phyloP scores from a whole-genome alignment of 2,797 vertebrate genomes.

The Notamacropus eugenii region DNA sequence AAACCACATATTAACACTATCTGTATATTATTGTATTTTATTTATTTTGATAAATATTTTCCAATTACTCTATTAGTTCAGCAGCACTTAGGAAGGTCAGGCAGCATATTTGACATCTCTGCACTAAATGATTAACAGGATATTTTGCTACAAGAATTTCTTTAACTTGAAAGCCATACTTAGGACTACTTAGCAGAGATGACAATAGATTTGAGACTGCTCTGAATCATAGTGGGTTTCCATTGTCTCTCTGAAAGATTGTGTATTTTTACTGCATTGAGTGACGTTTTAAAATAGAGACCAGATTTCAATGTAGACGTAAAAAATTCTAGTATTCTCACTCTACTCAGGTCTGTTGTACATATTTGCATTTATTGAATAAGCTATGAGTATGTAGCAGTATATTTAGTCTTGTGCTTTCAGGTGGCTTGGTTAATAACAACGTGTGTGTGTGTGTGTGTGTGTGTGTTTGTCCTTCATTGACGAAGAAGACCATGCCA shows the following conservation, averaged over 20 bases:
- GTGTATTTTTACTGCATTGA: neutral
- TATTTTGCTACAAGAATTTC: neutral
- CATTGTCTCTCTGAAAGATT: neutral
- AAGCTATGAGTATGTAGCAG: neutral
- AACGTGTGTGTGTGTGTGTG: no score
- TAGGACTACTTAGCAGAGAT: neutral
- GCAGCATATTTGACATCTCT: neutral
- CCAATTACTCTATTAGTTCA: neutral
- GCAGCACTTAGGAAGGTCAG: neutral
- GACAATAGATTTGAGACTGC: neutral
- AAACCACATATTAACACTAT: neutral
- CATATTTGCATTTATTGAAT: neutral
- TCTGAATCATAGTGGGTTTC: neutral
- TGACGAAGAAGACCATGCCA: no score
- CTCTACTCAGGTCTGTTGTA: neutral
- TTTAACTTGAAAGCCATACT: neutral
- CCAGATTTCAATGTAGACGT: neutral
- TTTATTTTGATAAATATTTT: neutral
- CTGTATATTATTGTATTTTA: neutral
- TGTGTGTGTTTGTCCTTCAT: no score
- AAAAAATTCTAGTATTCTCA: neutral
- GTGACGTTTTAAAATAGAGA: neutral
- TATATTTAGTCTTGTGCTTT: neutral
- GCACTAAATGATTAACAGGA: neutral
- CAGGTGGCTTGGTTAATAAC: neutral